Base-by-base conservation (phyloP, 2,113 vertebrate species). In the Zapornia atra region DNA sequence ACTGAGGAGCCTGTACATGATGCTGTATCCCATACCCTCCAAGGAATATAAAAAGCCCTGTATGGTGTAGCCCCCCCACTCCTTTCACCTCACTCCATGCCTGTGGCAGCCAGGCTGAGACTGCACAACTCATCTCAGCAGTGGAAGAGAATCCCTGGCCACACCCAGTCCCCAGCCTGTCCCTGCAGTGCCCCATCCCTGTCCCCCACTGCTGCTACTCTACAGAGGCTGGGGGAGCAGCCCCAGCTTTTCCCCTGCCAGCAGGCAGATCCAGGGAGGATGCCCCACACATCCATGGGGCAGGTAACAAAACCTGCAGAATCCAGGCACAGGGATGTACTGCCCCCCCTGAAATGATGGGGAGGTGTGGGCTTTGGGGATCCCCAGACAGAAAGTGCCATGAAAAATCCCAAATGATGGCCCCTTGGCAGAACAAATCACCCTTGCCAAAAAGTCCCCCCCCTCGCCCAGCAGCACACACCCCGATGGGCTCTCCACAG, bases 101-200 rank as follows among this genome's bases (percentile, higher is more conserved):
- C 0, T 26, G 19, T 9, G 5, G 44, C 90, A 46, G n/a, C 36
- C 0, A 1, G 36, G 88, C 88, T 71, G 83, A 89, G 80, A 11
- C 48, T 5, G 0, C 61, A 14, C 77, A 28, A 2, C 69, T 92
- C 76, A 51, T 75, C 24, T 46, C 80, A n/a, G 92, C 72, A 60
- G 25, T 4, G 72, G 8, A 1, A 1, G 82, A 51, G 82, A 69
- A 36, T 42, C 5, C 9, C 70, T 4, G 4, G 20, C 90, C 92
- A 81, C 94, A 92, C 95, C 91, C 94, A 76, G 82, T 25, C 25
- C 42, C 65, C 25, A 59, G 38, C 42, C 34, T 31, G 82, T 64
- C 81, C 81, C 82, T 46, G 88, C 16, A 34, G 56, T 1, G n/a
- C 15, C 80, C n/a, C 3, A 2, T 51, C 38, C 40, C 44, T 46